phyloP scores from a whole-genome alignment of 1,140 invertebrate genomes.

The Stegodyphus mimosarum region DNA sequence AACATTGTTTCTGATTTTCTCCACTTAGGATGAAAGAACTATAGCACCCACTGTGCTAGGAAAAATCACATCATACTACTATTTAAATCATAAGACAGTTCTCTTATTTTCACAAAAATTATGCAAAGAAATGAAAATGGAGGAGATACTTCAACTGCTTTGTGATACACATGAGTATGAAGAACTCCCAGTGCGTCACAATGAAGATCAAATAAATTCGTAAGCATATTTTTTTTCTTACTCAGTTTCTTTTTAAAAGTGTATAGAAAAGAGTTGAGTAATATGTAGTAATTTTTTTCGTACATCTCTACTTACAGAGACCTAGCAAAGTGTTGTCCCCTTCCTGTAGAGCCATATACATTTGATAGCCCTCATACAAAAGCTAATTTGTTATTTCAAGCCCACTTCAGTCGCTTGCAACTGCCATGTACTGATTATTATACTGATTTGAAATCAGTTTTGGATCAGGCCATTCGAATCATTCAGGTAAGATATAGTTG shows the following conservation, averaged over 20 bases:
- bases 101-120: constrained; percentile 82
- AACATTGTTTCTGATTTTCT: constrained; percentile 1
- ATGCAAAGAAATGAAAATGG: constrained; percentile 74
- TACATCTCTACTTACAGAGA: constrained; percentile 73
- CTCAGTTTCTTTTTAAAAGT: neutral
- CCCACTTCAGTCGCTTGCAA: constrained; percentile 84
- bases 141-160: constrained; percentile 84
- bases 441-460: constrained; percentile 95
- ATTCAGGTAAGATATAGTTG: constrained; percentile 77
- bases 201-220: constrained; percentile 96
- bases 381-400: constrained; percentile 91
- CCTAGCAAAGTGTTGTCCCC: constrained; percentile 80
- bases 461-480: constrained; percentile 95
- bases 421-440: constrained; percentile 93
- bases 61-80: constrained; percentile 95
- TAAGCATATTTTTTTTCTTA: constrained; percentile 67
- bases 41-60: constrained; percentile 88
- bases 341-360: constrained; percentile 78
- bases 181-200: constrained; percentile 96
- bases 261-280: too few relatives aligned
- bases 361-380: constrained; percentile 94
- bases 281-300: neutral
- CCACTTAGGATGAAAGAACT: constrained; percentile 76
- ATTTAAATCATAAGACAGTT: constrained; percentile 93
- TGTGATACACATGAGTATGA: constrained; percentile 91